phyloP scores from a whole-genome alignment of 2,113 vertebrate genomes.

The Narcine bancroftii region DNA sequence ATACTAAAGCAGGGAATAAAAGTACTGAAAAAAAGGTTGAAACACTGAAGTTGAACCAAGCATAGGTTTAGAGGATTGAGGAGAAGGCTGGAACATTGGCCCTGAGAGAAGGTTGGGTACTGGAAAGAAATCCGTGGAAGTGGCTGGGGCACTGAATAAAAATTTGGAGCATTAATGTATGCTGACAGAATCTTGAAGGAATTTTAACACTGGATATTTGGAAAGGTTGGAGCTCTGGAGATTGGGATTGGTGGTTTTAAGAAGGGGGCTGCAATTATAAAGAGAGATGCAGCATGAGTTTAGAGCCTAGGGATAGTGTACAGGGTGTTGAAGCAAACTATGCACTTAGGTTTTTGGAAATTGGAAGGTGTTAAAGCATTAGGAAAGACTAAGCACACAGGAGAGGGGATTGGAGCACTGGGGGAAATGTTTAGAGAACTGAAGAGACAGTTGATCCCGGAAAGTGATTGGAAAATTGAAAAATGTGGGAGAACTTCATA shows the following conservation, averaged over 20 bases:
- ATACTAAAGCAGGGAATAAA: no score
- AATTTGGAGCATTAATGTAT: neutral
- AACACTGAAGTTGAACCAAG: neutral
- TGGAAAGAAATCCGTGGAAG: neutral
- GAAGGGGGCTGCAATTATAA: neutral
- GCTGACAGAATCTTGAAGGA: no score
- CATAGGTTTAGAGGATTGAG: neutral
- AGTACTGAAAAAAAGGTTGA: no score
- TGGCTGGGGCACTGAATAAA: neutral
- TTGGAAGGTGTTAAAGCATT: neutral
- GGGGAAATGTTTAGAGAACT: no score
- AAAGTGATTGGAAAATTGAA: no score
- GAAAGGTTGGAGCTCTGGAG: neutral
- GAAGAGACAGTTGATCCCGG: no score
- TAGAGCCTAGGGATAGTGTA: no score
- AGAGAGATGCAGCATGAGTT: neutral
- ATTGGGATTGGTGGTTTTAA: neutral
- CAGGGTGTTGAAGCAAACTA: no score
- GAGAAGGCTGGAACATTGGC: neutral
- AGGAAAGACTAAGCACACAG: neutral
- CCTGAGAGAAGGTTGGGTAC: no score
- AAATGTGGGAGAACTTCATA: neutral
- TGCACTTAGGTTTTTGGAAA: neutral
- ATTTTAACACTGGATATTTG: neutral
- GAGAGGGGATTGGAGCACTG: neutral